These are phyloP conservation scores for Xerus rutilus DNA, from an alignment of 2,797 vertebrate species.

Conservation along the genomic window DNA sequence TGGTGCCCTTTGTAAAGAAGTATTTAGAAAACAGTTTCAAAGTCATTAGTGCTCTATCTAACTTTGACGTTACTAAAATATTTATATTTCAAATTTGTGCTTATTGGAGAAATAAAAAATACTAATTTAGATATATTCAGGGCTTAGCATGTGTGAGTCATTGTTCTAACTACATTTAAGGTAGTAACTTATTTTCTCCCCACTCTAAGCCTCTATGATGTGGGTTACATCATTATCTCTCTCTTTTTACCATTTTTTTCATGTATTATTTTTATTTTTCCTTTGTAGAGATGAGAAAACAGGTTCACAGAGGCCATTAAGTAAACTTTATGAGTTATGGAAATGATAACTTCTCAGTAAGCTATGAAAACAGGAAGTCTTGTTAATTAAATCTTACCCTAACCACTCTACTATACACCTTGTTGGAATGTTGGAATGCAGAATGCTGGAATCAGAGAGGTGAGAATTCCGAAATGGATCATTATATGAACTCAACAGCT, in stretches of 20 bases:
- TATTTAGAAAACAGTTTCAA: neutral
- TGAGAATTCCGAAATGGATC: neutral
- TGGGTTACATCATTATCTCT: neutral
- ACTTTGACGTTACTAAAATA: neutral
- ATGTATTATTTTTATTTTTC: neutral
- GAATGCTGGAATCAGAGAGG: neutral
- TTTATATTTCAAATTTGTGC: neutral
- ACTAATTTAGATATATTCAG: neutral
- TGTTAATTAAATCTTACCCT: neutral
- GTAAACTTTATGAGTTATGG: neutral
- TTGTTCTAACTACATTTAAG: neutral
- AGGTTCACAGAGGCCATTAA: neutral
- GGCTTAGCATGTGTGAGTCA: neutral
- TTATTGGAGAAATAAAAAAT: neutral
- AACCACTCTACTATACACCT: neutral
- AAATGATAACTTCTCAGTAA: neutral
- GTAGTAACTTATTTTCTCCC: neutral
- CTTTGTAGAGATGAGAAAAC: neutral
- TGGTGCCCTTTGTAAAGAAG: neutral
- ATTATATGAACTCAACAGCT: neutral
- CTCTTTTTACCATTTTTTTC: neutral
- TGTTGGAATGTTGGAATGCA: neutral
- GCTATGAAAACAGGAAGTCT: neutral
- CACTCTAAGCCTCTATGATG: neutral
- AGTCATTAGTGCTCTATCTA: neutral